Conservation (phyloP, 2,888 invertebrate genomes). For the Trichogramma evanescens region DNA sequence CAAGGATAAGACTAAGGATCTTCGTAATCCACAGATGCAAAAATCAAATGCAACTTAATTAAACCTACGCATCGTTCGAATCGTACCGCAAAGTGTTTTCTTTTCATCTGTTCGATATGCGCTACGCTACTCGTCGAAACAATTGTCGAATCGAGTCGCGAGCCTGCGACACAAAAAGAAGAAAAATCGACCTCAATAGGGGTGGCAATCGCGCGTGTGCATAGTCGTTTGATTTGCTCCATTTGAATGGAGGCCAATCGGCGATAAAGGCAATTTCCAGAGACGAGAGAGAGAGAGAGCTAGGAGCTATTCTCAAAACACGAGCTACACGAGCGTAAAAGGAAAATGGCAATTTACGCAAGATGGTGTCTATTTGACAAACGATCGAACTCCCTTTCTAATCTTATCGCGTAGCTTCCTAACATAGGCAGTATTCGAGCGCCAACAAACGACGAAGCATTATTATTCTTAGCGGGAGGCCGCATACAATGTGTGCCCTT, state of each 20-base stretch:
- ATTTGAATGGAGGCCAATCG: constrained; percentile 26
- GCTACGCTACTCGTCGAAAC: no score
- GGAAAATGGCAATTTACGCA: constrained; percentile 35
- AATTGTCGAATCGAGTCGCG: no score
- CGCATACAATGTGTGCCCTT: constrained; percentile 1
- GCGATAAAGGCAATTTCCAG: constrained; percentile 30
- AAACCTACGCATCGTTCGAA: no score
- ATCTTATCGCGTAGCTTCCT: constrained; percentile 17
- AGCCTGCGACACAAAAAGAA: no score
- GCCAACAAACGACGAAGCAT: constrained; percentile 12
- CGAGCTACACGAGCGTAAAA: constrained; percentile 7
- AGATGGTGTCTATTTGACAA: constrained; percentile 44
- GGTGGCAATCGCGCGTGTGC: constrained; percentile 16
- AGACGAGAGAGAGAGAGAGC: constrained; percentile 24
- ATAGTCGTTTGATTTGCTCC: constrained; percentile 23
- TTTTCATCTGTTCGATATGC: no score
- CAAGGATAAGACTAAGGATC: no score
- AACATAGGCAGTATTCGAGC: constrained; percentile 23
- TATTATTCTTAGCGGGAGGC: constrained; percentile 8
- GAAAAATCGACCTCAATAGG: no score
- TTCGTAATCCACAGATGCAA: no score
- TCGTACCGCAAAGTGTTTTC: neutral
- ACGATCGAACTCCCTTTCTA: constrained; percentile 41
- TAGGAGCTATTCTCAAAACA: constrained; percentile 3
- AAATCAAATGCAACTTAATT: no score